These are phyloP conservation scores for Gryllus longicercus DNA, from an alignment of 2,888 invertebrate genomes.

Conservation along the genomic window DNA sequence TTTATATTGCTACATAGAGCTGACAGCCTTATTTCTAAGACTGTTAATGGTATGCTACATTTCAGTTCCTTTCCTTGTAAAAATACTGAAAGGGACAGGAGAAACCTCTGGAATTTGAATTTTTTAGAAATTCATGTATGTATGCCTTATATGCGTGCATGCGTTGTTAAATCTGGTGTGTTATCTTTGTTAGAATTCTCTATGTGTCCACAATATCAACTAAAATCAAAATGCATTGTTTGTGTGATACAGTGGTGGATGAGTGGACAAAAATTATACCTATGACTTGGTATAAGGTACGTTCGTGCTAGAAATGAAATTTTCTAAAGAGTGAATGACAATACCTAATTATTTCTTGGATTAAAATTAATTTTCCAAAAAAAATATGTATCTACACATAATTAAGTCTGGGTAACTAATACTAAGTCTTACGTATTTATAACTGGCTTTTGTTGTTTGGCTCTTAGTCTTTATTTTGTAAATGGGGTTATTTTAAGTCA, in stretches of 20 bases:
- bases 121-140: slow-evolving; percentile 10
- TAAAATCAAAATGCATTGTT: slow-evolving; percentile 17
- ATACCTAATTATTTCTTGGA: slow-evolving; percentile 7
- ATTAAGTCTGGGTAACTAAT: slow-evolving; percentile 8
- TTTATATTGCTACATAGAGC: slow-evolving; percentile 17
- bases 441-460: slow-evolving; percentile 17
- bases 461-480: slow-evolving; percentile 23
- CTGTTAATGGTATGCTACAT: slow-evolving; percentile 9
- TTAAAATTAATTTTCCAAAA: neutral
- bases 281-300: neutral
- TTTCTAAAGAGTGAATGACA: slow-evolving; percentile 17
- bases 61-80: slow-evolving; percentile 17
- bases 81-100: neutral
- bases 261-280: slow-evolving; percentile 17
- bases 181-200: slow-evolving; percentile 2
- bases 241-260: slow-evolving; percentile 17
- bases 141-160: slow-evolving; percentile 17
- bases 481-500: slow-evolving; percentile 29
- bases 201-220: slow-evolving; percentile 17
- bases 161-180: slow-evolving; percentile 17
- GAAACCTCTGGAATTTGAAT: slow-evolving; percentile 5
- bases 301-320: slow-evolving; percentile 17
- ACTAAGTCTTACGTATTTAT: neutral
- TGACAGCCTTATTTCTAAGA: slow-evolving; percentile 17
- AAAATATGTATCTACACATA: neutral